Conservation (phyloP, 2,888 invertebrate species). For the Eilema depressum region DNA sequence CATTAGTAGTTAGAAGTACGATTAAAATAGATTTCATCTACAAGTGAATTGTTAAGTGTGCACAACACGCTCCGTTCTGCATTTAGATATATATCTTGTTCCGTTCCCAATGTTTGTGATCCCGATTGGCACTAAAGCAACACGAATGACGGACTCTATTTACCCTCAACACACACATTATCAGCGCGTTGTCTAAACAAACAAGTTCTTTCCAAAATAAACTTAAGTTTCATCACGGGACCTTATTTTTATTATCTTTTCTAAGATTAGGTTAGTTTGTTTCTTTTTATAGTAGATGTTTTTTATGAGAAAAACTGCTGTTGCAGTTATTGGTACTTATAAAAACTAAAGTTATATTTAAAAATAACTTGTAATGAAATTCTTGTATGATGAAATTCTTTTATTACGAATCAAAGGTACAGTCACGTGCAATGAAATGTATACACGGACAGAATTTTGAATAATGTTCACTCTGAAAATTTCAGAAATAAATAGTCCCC, state of each 20-base stretch:
- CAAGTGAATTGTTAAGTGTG: constrained; percentile 39
- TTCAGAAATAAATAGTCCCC: no score
- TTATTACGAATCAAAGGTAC: no score
- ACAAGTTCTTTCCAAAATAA: constrained; percentile 8
- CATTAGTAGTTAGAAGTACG: neutral
- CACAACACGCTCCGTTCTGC: constrained; percentile 57
- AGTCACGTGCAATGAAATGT: no score
- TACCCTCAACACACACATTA: constrained; percentile 17
- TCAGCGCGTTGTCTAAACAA: constrained; percentile 14
- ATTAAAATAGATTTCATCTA: neutral
- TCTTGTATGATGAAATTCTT: no score
- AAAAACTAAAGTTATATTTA: no score
- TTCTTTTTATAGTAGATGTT: no score
- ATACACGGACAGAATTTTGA: no score
- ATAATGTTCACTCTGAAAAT: no score
- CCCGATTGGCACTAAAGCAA: constrained; percentile 46
- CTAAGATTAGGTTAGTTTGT: neutral
- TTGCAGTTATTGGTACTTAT: no score
- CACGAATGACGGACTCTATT: constrained; percentile 37
- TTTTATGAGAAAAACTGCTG: no score
- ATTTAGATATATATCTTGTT: constrained; percentile 61
- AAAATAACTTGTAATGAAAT: no score
- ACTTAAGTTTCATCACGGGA: neutral
- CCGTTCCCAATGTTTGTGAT: constrained; percentile 55
- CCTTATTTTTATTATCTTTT: neutral